Evolutionary conservation across 2,113 vertebrate genomes (phyloP), one percentile per base, ranked within the genome.

Genomic region (Thamnophis sirtalis): DNA sequence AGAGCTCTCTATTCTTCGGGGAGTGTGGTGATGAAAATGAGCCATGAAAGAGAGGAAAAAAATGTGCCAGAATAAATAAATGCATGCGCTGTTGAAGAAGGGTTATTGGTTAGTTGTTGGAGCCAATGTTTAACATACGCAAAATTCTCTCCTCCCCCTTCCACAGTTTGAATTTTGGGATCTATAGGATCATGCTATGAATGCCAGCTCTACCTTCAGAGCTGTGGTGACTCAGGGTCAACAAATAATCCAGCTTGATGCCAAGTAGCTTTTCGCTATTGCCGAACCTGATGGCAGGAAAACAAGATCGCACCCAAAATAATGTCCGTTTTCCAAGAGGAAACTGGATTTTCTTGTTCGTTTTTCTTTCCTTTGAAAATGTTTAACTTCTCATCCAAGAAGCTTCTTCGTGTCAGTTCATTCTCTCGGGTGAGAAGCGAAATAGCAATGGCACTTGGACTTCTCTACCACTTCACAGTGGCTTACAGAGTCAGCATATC

Each of bases 11-110:
- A 89, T 92, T 92, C 48, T 89, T 89, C 49, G 22, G 92, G 84
- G 85, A 55, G 38, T 33, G 33, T 17, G 50, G 85, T 48, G 51
- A 90, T 56, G 89, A 90, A 93, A 92, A 92, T 90, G 89, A 93
- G 51, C n/a, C 38, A 58, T 90, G 51, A 87, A 93, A 15, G 22
- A 93, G 38, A 55, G 73, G 58, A 28, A n/a, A 80, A 87, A 87
- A 58, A 86, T 87, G 60, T 87, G 85, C 43, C 53, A 90, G 86
- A 56, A 13, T 73, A 80, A 90, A 73, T 48, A 90, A 80, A 84
- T 11, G 49, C 7, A 8, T 38, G 9, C 21, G 0, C 87, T 88
- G 19, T 56, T 22, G 21, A 24, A 33, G 33, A 55, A 0, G 13
- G 26, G 54, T 38, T 38, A 84, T 26, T 43, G 51, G 10, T 54